These are phyloP conservation scores for Oostethus manadensis DNA, from an alignment of 2,113 vertebrate species.

Conservation along the genomic window DNA sequence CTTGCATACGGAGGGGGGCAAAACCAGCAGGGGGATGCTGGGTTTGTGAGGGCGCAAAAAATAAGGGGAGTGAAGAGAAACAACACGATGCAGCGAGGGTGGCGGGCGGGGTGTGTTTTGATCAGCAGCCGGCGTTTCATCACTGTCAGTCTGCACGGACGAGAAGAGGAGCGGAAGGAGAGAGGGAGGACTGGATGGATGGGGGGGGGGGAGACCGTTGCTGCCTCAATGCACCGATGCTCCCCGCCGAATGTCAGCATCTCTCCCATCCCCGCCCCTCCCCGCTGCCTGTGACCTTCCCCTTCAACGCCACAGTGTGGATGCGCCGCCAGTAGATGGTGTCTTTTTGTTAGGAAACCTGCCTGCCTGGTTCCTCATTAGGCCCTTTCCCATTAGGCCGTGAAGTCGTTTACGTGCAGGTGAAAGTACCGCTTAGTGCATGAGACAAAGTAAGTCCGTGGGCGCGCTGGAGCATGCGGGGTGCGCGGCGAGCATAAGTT, in stretches of 20 bases:
- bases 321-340: conserved; percentile 52
- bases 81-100: conserved; percentile 28
- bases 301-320: conserved; percentile 36
- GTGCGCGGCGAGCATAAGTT: no score
- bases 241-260: conserved; percentile 68
- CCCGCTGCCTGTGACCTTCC: conserved; percentile 59
- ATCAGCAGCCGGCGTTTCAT: conserved; percentile 70
- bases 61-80: conserved; percentile 26
- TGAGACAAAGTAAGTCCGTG: no score
- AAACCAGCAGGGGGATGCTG: conserved; percentile 40
- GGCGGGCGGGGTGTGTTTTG: conserved; percentile 69
- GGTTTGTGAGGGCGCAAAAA: conserved; percentile 10
- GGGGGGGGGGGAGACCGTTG: conserved; percentile 33
- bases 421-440: no score
- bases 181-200: conserved; percentile 17
- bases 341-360: conserved; percentile 27
- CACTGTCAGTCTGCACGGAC: conserved; percentile 60
- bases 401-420: no score
- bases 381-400: no score
- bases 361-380: neutral
- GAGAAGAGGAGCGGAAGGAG: conserved; percentile 41
- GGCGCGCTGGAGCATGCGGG: no score
- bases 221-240: conserved; percentile 66
- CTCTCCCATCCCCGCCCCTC: conserved; percentile 18
- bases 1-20: conserved; percentile 30